Conservation (phyloP, 2,113 vertebrate genomes). For the Seriola rivoliana region DNA sequence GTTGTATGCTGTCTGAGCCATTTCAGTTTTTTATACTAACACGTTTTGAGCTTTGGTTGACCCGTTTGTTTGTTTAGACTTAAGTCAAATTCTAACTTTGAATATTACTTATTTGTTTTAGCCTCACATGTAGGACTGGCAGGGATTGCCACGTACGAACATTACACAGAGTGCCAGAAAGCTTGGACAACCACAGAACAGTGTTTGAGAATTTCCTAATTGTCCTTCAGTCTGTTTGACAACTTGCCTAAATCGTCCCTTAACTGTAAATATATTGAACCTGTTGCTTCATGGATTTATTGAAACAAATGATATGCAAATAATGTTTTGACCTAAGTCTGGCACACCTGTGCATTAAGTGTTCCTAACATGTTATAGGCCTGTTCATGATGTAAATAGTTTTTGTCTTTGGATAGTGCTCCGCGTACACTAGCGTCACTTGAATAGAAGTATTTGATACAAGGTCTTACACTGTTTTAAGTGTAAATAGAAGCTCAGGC, state of each 20-base stretch:
- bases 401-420: conserved; percentile 13
- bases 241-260: not conserved
- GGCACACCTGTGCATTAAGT: conserved; percentile 4
- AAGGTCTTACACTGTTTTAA: conserved; percentile 79
- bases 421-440: conserved; percentile 41
- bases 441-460: conserved; percentile 53
- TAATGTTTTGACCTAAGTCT: conserved; percentile 17
- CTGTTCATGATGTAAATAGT: conserved; percentile 55
- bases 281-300: conserved; percentile 13
- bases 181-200: not conserved
- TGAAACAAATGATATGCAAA: conserved; percentile 50
- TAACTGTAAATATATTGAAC: conserved; percentile 33
- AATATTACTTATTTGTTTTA: conserved; percentile 34
- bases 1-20: conserved; percentile 58
- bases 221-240: not conserved
- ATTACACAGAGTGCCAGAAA: conserved; percentile 44
- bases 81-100: conserved; percentile 11
- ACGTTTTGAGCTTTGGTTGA: conserved; percentile 28
- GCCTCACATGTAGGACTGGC: not conserved
- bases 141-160: conserved; percentile 3
- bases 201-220: conserved; percentile 6
- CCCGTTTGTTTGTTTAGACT: not conserved
- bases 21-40: conserved; percentile 47
- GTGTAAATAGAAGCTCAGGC: conserved; percentile 69
- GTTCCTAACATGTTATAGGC: conserved; percentile 19